These are phyloP conservation scores for Poeciliopsis gracilis DNA, from an alignment of 2,797 vertebrate species.

Conservation along the genomic window DNA sequence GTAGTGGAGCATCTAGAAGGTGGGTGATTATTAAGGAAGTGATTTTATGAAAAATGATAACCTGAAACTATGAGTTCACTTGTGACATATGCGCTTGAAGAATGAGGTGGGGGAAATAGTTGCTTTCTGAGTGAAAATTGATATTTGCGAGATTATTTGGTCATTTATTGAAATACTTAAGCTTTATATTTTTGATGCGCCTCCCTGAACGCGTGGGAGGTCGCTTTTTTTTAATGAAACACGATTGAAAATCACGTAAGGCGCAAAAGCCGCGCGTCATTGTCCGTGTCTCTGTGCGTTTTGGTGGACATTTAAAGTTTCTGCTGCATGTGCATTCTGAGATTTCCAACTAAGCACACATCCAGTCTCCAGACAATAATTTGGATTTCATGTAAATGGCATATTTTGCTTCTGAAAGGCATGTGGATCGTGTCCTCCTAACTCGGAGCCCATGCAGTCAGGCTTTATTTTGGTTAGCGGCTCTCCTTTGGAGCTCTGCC, in stretches of 20 bases:
- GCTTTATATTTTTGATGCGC: constrained; percentile 3
- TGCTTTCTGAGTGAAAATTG: constrained; percentile 22
- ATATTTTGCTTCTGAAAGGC: constrained; percentile 38
- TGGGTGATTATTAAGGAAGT: constrained; percentile 39
- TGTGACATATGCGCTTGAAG: constrained; percentile 16
- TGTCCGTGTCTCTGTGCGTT: constrained; percentile 11
- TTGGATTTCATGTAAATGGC: constrained; percentile 22
- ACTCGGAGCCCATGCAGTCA: constrained; percentile 53
- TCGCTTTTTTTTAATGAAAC: constrained; percentile 27
- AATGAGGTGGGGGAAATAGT: background rate
- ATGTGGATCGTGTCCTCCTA: constrained; percentile 61
- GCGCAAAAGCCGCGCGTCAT: constrained; percentile 7
- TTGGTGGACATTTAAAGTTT: constrained; percentile 43
- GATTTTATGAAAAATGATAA: constrained; percentile 10
- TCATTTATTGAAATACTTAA: background rate
- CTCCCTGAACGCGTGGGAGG: constrained; percentile 29
- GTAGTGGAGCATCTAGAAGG: constrained; percentile 57
- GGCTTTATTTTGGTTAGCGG: constrained; percentile 66
- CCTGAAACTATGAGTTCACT: background rate
- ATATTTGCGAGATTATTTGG: constrained; percentile 2
- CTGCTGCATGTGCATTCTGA: constrained; percentile 21
- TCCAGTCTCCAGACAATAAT: background rate
- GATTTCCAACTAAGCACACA: background rate
- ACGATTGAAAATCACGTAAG: constrained; percentile 20
- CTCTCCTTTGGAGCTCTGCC: constrained; percentile 63